Evolutionary conservation across 2,113 vertebrate species (phyloP).

Genomic region (Chrysemys picta): DNA sequence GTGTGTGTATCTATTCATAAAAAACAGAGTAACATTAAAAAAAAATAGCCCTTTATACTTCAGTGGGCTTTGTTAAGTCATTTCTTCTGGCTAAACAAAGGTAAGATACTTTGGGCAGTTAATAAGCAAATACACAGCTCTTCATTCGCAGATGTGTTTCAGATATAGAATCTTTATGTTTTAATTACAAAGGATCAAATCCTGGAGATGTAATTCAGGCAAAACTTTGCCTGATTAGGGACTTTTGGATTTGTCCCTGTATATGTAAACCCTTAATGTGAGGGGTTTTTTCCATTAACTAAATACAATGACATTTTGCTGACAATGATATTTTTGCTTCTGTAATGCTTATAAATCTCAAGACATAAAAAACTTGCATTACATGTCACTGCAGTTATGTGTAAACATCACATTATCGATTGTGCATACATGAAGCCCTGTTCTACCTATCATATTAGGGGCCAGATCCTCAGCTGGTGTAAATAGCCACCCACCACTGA

Average conservation of each 20-base stretch:
- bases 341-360: not conserved
- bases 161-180: conserved; percentile 40
- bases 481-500: not conserved
- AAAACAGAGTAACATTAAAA: conserved; percentile 2
- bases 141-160: conserved; percentile 41
- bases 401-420: not conserved
- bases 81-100: not conserved
- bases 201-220: conserved; percentile 27
- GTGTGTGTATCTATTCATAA: conserved; percentile 29
- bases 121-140: conserved; percentile 32
- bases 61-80: conserved; percentile 4
- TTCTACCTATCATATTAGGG: conserved; percentile 7
- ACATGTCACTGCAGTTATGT: not conserved
- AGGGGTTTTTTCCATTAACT: not conserved
- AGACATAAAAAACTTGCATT: conserved; percentile 58
- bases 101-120: conserved; percentile 32
- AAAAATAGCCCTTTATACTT: conserved; percentile 7
- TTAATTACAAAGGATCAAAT: conserved; percentile 37
- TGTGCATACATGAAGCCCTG: not conserved
- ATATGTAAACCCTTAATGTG: not conserved
- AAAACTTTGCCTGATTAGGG: conserved; percentile 29
- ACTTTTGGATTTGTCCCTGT: conserved; percentile 23
- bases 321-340: not conserved
- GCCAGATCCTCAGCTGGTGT: not conserved
- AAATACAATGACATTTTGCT: not conserved